Base-by-base conservation (phyloP, 2,113 vertebrate species). In the Alosa alosa region DNA sequence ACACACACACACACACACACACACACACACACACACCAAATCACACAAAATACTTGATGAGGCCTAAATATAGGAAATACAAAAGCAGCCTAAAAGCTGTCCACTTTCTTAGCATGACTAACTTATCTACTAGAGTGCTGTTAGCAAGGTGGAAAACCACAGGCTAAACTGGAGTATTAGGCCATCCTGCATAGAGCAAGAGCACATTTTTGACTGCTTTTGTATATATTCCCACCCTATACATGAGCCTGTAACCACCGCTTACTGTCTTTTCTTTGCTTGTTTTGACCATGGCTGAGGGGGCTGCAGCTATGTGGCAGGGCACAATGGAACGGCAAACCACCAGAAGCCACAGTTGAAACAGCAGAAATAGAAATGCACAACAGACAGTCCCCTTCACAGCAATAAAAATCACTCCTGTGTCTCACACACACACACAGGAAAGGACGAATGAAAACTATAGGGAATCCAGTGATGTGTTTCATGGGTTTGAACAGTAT, bases 1-100 rank as follows among this genome's bases (percentile, higher is more conserved):
- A 31, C 64, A 72, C 64, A 72, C 50, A 49, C 64, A 31, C 64
- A 72, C 64, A 72, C n/a, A n/a, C n/a, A n/a, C n/a, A n/a, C n/a
- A n/a, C n/a, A n/a, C 50, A 49, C 7, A 13, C 47, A 72, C 25
- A 72, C n/a, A 25, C 25, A 25, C 25, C 25, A 10, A 31, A 11
- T 9, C 25, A 64, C n/a, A 31, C 25, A 31, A 72, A 31, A 72
- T 4, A 15, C 25, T 11, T 72, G 60, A 31, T 31, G 36, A 72
- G 64, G 36, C 36, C 31, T 78, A 13, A 15, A 10, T 39, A 13
- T 78, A 15, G 25, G 6, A 78, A 78, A 39, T 11, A 78, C 25
- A 39, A 78, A 78, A 15, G 72, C 36, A 78, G 31, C 36, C 25
- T 78, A 36, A 78, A 36, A 22, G 72, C 13, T 1, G 7, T 17